Base-by-base conservation (phyloP, 1,140 invertebrate genomes). In the Panagrolaimus sp. region DNA sequence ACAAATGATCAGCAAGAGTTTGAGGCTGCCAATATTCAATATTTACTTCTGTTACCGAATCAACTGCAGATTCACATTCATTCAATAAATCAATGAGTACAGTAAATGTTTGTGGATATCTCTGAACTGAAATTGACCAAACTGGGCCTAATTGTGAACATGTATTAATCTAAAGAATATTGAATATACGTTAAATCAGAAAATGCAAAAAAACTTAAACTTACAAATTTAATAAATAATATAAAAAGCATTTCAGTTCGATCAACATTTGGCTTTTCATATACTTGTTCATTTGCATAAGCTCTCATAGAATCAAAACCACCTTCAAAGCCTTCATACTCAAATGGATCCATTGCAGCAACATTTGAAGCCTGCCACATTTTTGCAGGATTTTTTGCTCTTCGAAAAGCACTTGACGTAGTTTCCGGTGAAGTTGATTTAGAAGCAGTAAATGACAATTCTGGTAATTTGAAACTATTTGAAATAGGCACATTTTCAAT, bases 61-160 rank as follows among this genome's bases (percentile, higher is more conserved):
- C 51, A 57, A 57, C 51, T 14, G 51, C 51, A n/a, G 20, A 25
- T 27, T 57, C 51, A 20, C 51, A 57, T 25, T 57, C 51, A 57
- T 27, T 27, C 9, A 57, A 16, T 9, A 57, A 20, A 57, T n/a
- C 20, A 27, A 57, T 57, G 27, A 57, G 9, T 3, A 27, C 4
- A 16, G 51, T 11, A 57, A 57, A 5, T 20, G 51, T 27, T 20
- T 57, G 20, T 11, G 51, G 51, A 27, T n/a, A 57, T n/a, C 51
- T 20, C 20, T 57, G 20, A 23, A 57, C 27, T 1, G 27, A 14
- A 57, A 57, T 20, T 27, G 11, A 20, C 51, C 51, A 57, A 20
- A 57, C 20, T 5, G 51, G 51, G n/a, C 51, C 51, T 5, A 57
- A 27, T 20, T 25, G 27, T 0, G 51, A 57, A 5, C 51, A 57